Evolutionary conservation across 2,888 invertebrate species (phyloP), one percentile per base, ranked within the genome.

Genomic region (Acrocyrtus sp.): DNA sequence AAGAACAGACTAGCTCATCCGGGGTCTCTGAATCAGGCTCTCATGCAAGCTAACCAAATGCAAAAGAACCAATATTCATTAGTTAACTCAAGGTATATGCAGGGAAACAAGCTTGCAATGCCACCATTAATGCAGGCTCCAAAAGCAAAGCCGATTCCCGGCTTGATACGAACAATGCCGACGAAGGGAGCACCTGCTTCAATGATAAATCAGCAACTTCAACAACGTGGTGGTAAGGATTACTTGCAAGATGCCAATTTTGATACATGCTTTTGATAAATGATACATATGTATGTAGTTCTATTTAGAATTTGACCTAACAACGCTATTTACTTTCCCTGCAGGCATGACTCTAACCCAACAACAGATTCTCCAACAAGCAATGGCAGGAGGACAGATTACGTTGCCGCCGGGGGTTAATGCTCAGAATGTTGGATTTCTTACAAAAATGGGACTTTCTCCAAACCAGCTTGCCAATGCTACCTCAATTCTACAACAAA

Each of bases 61-160:
- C 83, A 22, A 87, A 63, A 57, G 26, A 50, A 51, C 21, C 66
- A 66, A 86, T 78, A 84, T 87, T 72, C 75, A 60, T 81, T 83
- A 29, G 70, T 84, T 66, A 83, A 84, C 53, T 81, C 84, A 15
- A 75, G 76, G 53, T 75, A 75, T 43, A 66, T 77, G 39, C 73
- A 60, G 56, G 67, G 62, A 8, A 57, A 65, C 39, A 76, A 76
- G 67, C 72, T 75, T 60, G 62, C 69, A 39, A 66, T 77, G 81
- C 84, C 85, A 77, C 86, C 85, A 27, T 81, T 86, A 68, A 80
- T 90, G 74, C 90, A 80, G 48, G 80, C 80, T 45, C 78, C 79
- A 6, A 79, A 78, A 58, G 61, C 75, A 6, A 80, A 80, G 45
- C 80, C 78, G 2, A 69, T 80, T 21, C 80, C 80, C n/a, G 80